Conservation (phyloP, 2,797 vertebrate species). For the Hipposideros larvatus region DNA sequence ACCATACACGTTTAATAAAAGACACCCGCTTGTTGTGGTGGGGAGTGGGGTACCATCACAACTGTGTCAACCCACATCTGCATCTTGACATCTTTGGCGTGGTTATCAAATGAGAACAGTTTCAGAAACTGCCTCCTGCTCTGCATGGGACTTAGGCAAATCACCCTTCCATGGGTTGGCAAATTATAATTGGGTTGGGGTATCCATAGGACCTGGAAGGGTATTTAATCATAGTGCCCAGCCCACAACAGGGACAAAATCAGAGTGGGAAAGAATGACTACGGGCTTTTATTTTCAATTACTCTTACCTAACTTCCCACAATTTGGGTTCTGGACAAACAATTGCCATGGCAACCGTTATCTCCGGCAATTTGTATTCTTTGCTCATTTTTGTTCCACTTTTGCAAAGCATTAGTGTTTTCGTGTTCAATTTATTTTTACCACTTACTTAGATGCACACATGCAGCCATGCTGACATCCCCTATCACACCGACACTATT, state of each 20-base stretch:
- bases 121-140: not conserved
- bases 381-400: constrained; percentile 68
- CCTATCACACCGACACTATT: no score
- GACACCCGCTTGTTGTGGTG: not conserved
- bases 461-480: not conserved
- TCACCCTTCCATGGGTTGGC: not conserved
- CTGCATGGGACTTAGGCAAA: not conserved
- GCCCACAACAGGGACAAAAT: not conserved
- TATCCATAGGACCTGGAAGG: not conserved
- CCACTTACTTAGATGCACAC: not conserved
- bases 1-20: not conserved
- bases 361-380: constrained; percentile 63
- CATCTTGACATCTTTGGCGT: not conserved
- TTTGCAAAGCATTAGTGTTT: constrained; percentile 55
- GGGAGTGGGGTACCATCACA: not conserved
- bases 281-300: constrained; percentile 53
- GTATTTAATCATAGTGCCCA: not conserved
- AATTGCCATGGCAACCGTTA: constrained; percentile 72
- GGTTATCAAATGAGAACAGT: not conserved
- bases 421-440: constrained; percentile 54
- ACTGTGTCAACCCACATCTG: not conserved
- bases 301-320: not conserved
- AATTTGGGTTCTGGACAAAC: constrained; percentile 56
- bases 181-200: not conserved
- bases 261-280: not conserved